Percentiles rank a stretch among this genome's conserved stretches.
Evolutionary conservation across 2,888 invertebrate species (phyloP).

Genomic region (Cecidostiba fungosa): DNA sequence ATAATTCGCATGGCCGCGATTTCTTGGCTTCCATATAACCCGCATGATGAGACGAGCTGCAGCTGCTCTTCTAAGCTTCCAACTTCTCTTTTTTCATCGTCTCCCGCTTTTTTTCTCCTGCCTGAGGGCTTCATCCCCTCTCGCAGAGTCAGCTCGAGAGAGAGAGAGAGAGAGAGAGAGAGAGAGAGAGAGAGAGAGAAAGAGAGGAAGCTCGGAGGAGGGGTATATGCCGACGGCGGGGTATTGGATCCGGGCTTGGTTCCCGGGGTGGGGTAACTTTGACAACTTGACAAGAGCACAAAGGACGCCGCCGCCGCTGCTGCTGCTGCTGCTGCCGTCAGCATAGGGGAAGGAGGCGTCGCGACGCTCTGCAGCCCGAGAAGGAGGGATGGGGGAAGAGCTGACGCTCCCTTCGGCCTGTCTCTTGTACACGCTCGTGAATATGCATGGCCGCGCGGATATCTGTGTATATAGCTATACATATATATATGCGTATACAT

Average conservation of each 20-base stretch:
- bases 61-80: conserved; percentile 38
- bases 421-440: conserved; percentile 56
- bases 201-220: not conserved
- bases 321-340: conserved; percentile 70
- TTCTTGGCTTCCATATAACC: conserved; percentile 17
- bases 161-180: conserved; percentile 25
- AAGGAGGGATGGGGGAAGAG: conserved; percentile 65
- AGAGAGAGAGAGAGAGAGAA: conserved; percentile 4
- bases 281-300: conserved; percentile 80
- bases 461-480: not conserved
- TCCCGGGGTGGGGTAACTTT: conserved; percentile 76
- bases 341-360: conserved; percentile 80
- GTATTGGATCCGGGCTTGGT: conserved; percentile 59
- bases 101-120: not conserved
- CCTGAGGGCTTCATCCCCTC: conserved; percentile 57
- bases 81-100: conserved; percentile 11
- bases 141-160: conserved; percentile 14
- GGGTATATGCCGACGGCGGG: conserved; percentile 39
- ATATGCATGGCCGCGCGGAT: conserved; percentile 55
- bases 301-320: conserved; percentile 69
- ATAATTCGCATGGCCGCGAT: conserved; percentile 44
- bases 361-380: conserved; percentile 80
- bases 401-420: conserved; percentile 48
- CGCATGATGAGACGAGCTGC: conserved; percentile 38
- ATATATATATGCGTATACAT: not conserved